Evolutionary conservation across 1,140 invertebrate species (phyloP), one percentile per base, ranked within the genome.

Genomic region (Drosophila quadrilineata): DNA sequence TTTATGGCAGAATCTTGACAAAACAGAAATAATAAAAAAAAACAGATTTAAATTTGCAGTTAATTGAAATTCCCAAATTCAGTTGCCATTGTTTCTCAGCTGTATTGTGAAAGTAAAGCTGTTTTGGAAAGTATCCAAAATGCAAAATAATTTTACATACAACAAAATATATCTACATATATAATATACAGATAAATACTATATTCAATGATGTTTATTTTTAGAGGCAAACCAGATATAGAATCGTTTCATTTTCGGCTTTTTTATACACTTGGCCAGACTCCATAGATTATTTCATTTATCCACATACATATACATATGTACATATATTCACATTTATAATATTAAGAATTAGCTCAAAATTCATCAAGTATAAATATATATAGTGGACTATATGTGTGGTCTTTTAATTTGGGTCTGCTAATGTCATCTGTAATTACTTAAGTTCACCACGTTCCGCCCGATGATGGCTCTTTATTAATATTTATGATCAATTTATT

Each of bases 401-500:
- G 36, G 16, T 5, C 9, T 33, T 43, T 54, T 22, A 24, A 54
- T 54, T 31, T 41, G 3, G 6, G 17, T 12, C 22, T 31, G 43
- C 50, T 46, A 63, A 63, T 63, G 54, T 50, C 62, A 50, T 59
- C 54, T 16, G 54, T 50, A 65, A 65, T 59, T 59, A 65, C 54
- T 9, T 6, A 45, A 59, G 24, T 36, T 36, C 29, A 46, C 50
- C 12, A 56, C 29, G 28, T 53, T 12, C 16, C 22, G 50, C 26
- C 35, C n/a, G n/a, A n/a, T 38, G 19, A 17, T 31, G 33, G 2
- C 24, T 6, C 43, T 64, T 38, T 22, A 57, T 50, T 59, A 65
- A 59, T 65, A 65, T 65, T 65, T 59, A 65, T 65, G 54, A 43
- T 43, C 62, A 59, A 59, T 65, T 65, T 49, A 17, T 19, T 9